Evolutionary conservation across 2,113 vertebrate species (phyloP).

Genomic region (Odontophorus gujanensis): DNA sequence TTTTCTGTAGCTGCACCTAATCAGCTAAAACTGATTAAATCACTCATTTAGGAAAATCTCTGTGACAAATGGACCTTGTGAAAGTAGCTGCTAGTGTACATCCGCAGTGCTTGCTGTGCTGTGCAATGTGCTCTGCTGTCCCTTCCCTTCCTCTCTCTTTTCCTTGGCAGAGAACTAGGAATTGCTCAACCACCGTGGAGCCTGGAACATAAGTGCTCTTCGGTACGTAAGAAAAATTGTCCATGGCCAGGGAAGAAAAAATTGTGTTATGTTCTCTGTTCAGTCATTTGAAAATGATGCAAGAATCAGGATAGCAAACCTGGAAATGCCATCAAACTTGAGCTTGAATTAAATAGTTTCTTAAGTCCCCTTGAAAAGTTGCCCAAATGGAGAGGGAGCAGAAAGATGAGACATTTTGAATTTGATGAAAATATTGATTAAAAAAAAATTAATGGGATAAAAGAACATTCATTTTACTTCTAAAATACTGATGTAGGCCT

Average conservation of each 20-base stretch:
- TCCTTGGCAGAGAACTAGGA: background rate
- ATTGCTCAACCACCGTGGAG: background rate
- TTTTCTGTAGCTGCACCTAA: rapidly evolving
- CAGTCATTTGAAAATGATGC: rapidly evolving
- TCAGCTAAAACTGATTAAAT: background rate
- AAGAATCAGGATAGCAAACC: background rate
- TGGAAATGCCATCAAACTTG: background rate
- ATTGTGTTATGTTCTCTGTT: background rate
- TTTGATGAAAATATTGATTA: background rate
- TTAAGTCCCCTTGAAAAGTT: background rate
- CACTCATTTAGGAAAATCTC: no score
- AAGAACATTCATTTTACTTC: background rate
- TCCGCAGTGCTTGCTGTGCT: rapidly evolving
- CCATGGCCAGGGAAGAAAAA: background rate
- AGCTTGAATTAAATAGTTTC: background rate
- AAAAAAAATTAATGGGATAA: background rate
- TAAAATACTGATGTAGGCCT: background rate
- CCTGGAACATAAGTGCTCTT: rapidly evolving
- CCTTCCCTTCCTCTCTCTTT: background rate
- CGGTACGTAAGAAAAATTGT: rapidly evolving
- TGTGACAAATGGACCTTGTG: rapidly evolving
- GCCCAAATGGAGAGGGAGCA: background rate
- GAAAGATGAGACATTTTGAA: background rate
- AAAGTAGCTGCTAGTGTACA: background rate
- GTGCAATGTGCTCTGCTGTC: background rate